phyloP scores from a whole-genome alignment of 1,140 invertebrate species.

The Phenacoccus solenopsis region DNA sequence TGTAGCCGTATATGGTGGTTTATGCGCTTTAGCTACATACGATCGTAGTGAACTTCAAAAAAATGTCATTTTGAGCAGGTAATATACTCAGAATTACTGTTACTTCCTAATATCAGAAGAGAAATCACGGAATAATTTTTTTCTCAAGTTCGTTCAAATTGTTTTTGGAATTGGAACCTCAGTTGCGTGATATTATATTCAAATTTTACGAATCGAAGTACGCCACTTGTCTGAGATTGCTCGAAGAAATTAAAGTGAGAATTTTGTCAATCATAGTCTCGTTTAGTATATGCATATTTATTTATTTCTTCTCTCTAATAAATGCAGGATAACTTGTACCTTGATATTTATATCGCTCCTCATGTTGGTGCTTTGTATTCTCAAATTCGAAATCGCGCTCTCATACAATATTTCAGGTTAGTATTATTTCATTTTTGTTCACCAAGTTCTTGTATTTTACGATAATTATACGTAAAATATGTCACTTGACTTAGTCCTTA shows the following conservation, averaged over 20 bases:
- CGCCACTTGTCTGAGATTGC: constrained; percentile 81
- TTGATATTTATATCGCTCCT: constrained; percentile 96
- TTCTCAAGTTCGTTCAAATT: constrained; percentile 83
- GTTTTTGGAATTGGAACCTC: constrained; percentile 94
- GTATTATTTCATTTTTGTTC: constrained; percentile 12
- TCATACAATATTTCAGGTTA: constrained; percentile 85
- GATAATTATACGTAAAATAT: not conserved
- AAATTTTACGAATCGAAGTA: constrained; percentile 99
- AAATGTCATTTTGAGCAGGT: constrained; percentile 84
- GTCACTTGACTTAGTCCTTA: constrained; percentile 65
- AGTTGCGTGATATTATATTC: constrained; percentile 91
- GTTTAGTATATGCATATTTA: not conserved
- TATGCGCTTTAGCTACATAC: constrained; percentile 94
- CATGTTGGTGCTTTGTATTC: constrained; percentile 87
- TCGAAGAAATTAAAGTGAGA: constrained; percentile 74
- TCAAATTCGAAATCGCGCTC: constrained; percentile 87
- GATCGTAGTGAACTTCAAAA: constrained; percentile 89
- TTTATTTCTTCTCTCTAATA: constrained; percentile 26
- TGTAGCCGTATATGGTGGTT: constrained; percentile 90
- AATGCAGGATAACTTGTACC: constrained; percentile 83
- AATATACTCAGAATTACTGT: no score
- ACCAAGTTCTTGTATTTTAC: constrained; percentile 10
- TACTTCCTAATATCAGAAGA: no score
- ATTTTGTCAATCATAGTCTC: not conserved
- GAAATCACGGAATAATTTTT: no score